Evolutionary conservation across 2,113 vertebrate genomes (phyloP), one percentile per base, ranked within the genome.

Genomic region (Dryoscopus gambensis): DNA sequence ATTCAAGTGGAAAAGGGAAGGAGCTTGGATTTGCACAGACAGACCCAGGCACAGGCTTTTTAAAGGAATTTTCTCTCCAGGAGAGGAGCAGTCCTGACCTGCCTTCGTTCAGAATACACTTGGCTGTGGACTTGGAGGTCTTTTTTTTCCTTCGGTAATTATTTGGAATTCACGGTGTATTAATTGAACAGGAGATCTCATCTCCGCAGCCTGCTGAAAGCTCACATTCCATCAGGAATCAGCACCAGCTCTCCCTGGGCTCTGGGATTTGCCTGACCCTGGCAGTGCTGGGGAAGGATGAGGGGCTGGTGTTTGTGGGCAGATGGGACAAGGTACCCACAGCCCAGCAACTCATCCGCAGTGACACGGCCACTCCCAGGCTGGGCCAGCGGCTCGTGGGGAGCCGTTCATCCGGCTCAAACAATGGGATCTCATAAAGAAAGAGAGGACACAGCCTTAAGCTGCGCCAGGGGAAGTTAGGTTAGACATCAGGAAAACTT

Each of bases 111-210:
- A 83, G 87, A 56, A 63, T 52, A 87, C 59, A 42, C 89, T 92
- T 14, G 3, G 73, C 86, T 73, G 73, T 46, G 89, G 84, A 90
- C 67, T 92, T 68, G 64, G 37, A 69, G 70, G 55, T 90, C 68
- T 83, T 81, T 93, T 65, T 67, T 56, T 30, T 71, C 50, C 82
- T 87, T 86, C 73, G 40, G 89, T 47, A 65, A 96, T 96, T 96
- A 95, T 95, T 94, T 89, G 86, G 91, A 95, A 93, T 77, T 96
- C 84, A 55, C 56, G 89, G 88, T 60, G 75, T 87, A 97, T 95
- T 97, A 87, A 96, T 82, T 94, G 91, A 87, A 71, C 0, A 6
- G 87, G 31, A 30, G 35, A 52, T 83, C 90, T 94, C 94, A 90
- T 79, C 92, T 83, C 74, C 85, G 28, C 7, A 21, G 89, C 30